Evolutionary conservation across 2,888 invertebrate species (phyloP), one percentile per base, ranked within the genome.

Genomic region (Pollenia griseotomentosa): DNA sequence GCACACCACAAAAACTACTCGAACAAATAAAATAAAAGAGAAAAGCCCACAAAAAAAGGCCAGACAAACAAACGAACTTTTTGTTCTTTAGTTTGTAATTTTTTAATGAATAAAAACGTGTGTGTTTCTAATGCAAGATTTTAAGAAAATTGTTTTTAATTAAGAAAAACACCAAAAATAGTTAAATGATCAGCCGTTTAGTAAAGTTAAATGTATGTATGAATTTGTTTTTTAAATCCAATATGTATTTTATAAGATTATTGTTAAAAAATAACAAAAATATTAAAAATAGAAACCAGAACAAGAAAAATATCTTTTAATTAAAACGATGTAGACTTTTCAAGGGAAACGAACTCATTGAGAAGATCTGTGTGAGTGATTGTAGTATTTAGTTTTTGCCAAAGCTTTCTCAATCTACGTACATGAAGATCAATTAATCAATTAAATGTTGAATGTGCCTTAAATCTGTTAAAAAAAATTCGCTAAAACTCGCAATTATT

Each of bases 41-140:
- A 68, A 55, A 59, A 59, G 4, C 44, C 57, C 11, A 78, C 6
- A 66, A 33, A 57, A 68, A 33, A 59, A 23, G 44, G 63, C 63
- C 46, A 55, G 73, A 33, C 42, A 66, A 75, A 51, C 71, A 66
- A 68, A 78, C 12, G 46, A 55, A 42, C 48, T 55, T 59, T 53
- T 57, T 46, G 44, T 14, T 77, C 40, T 42, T 70, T 44, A 77
- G 71, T 83, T 63, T 48, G 42, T 71, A 71, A n/a, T 23, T 19
- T 16, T 70, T 14, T 68, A 40, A 75, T 75, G 65, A 70, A 79
- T 46, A 40, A 19, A 78, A 68, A 55, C 71, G 80, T 71, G 53
- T 66, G 51, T 74, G 48, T 51, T 57, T 42, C 53, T 46, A 42
- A 23, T 53, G 19, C 40, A 61, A 19, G 42, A 11, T 57, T 16